These are phyloP conservation scores for Scaptomyza reducta DNA, from an alignment of 2,888 invertebrate species.

Conservation along the genomic window DNA sequence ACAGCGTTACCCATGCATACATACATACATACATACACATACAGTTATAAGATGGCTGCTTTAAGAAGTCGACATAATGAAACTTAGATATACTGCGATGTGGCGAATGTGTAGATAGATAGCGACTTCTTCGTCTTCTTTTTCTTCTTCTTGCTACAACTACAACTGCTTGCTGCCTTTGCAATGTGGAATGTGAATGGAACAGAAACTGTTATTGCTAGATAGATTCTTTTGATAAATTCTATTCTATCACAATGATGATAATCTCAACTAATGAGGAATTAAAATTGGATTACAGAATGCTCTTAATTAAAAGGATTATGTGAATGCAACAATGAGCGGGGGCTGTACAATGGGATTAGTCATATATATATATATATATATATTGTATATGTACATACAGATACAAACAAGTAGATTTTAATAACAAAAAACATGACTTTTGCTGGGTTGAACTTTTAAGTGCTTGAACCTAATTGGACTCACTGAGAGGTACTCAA, in stretches of 20 bases:
- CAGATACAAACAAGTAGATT: not conserved
- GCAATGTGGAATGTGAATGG: slow-evolving; percentile 36
- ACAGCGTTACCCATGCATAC: slow-evolving; percentile 30
- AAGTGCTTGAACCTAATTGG: slow-evolving; percentile 18
- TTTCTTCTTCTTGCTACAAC: not conserved
- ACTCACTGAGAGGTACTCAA: slow-evolving; percentile 29
- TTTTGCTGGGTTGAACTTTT: slow-evolving; percentile 3
- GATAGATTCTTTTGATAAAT: slow-evolving; percentile 64
- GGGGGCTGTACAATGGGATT: slow-evolving; percentile 22
- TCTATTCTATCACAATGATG: slow-evolving; percentile 59
- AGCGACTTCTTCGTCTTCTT: slow-evolving; percentile 25
- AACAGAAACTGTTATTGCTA: slow-evolving; percentile 47
- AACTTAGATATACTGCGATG: slow-evolving; percentile 33
- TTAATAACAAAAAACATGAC: slow-evolving; percentile 2
- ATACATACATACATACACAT: not conserved
- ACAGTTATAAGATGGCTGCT: slow-evolving; percentile 7
- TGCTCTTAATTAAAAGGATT: slow-evolving; percentile 61
- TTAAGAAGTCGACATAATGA: slow-evolving; percentile 26
- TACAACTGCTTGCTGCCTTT: slow-evolving; percentile 2
- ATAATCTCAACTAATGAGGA: slow-evolving; percentile 72
- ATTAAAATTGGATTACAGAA: slow-evolving; percentile 67
- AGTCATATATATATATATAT: slow-evolving; percentile 11
- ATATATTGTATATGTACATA: not conserved
- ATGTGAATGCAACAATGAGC: slow-evolving; percentile 49
- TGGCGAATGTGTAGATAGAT: slow-evolving; percentile 43